Percentiles rank a stretch among this genome's conserved stretches.
Conservation (phyloP, 2,113 vertebrate species). For the Rhegmatorhina hoffmannsi region DNA sequence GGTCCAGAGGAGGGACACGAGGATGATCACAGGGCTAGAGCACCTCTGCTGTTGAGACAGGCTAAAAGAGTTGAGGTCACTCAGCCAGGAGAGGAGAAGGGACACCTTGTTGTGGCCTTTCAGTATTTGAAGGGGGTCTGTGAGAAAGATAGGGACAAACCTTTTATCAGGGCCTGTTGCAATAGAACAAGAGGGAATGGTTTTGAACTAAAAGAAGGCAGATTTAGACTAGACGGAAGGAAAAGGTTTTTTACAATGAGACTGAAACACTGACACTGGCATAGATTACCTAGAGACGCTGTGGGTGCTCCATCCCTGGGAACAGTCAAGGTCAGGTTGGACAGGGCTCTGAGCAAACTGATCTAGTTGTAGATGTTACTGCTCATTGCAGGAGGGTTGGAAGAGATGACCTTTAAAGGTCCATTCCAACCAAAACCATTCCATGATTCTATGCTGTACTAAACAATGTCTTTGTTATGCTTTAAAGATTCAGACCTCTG, state of each 20-base stretch:
- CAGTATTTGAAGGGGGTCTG: background rate
- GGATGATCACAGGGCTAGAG: background rate
- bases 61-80: background rate
- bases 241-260: background rate
- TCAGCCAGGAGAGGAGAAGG: background rate
- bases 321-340: background rate
- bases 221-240: background rate
- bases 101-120: background rate
- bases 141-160: background rate
- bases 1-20: background rate
- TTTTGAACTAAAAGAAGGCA: background rate
- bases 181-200: background rate
- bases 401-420: background rate
- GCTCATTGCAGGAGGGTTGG: background rate
- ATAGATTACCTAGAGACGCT: background rate
- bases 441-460: background rate
- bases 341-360: background rate
- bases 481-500: slow-evolving; percentile 82
- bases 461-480: background rate
- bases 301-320: background rate
- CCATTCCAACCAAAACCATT: background rate
- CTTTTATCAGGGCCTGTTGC: background rate
- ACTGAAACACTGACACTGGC: background rate
- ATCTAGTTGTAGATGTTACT: background rate
- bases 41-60: background rate